Base-by-base conservation (phyloP, 2,888 invertebrate species). In the Electrophaes corylata region DNA sequence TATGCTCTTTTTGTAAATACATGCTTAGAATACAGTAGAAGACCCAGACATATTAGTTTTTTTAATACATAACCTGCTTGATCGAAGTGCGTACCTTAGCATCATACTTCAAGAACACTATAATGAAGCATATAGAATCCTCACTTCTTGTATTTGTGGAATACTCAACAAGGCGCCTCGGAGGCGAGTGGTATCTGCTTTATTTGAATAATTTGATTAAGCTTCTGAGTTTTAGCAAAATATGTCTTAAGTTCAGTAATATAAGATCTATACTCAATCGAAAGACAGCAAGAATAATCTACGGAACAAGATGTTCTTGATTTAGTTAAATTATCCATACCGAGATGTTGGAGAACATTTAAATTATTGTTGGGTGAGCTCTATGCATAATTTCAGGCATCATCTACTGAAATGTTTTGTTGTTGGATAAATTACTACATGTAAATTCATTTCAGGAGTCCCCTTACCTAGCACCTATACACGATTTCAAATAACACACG, bases 201-300 rank as follows among this genome's bases (percentile, higher is more conserved):
- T 83, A 86, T 86, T 87, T 86, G 85, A 86, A 88, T 89, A 87
- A 88, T 88, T 86, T 86, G 80, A 88, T 87, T 86, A 85, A 84
- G 79, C 78, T 76, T 60, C 50, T 63, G 71, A 73, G 67, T 72
- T 70, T 64, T 65, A 70, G 60, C 23, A 63, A 69, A 67, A 58
- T 33, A 47, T 48, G 47, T 49, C 66, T 67, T 73, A 65, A 47
- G 4, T 10, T 18, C 20, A 0, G 14, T 20, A 33, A 1, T 10
- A 52, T 67, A 73, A 62, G 55, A 50, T 29, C 26, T 49, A 64
- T 49, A 66, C 62, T 59, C 52, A 41, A 8, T 31, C 61, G 47
- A 45, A 44, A 16, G 44, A 16, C 49, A 47, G 47, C 53, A 44
- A 51, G 59, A 55, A 64, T 65, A 70, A 67, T 68, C 66, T 64